Evolutionary conservation across 2,797 vertebrate species (phyloP).

Genomic region (Menidia menidia): DNA sequence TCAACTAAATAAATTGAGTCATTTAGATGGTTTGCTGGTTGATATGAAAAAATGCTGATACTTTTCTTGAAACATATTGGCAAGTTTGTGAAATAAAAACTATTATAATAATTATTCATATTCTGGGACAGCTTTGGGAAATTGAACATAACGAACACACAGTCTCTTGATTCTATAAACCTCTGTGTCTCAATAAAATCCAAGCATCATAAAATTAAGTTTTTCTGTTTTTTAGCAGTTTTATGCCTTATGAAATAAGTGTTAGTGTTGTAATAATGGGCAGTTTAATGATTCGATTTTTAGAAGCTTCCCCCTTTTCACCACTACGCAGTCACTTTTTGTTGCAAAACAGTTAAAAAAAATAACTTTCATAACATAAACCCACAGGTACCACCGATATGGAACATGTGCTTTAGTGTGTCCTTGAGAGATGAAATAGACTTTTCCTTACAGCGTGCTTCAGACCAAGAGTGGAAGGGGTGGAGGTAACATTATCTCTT

Average conservation of each 20-base stretch:
- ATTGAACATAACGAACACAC: too few relatives aligned
- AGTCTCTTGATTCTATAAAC: neutral
- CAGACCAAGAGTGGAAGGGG: conserved; percentile 4
- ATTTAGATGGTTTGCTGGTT: neutral
- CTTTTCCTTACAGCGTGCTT: neutral
- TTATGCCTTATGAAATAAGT: neutral
- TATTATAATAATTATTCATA: neutral
- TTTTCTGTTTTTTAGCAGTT: neutral
- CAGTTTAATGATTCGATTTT: neutral
- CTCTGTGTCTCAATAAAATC: conserved; percentile 14
- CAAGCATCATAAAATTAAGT: neutral
- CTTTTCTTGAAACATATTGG: neutral
- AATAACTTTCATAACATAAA: neutral
- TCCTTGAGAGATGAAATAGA: neutral
- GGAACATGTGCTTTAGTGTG: neutral
- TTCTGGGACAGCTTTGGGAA: neutral
- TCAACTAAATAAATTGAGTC: neutral
- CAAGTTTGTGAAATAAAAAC: neutral
- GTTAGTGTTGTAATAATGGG: conserved; percentile 2
- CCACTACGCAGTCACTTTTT: neutral
- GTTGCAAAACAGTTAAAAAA: neutral
- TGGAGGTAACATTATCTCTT: conserved; percentile 70
- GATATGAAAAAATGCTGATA: neutral
- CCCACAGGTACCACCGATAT: neutral
- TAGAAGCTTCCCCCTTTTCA: neutral